A percentile compares a stretch with the other conserved stretches of the same genome.
phyloP scores from a whole-genome alignment of 2,113 vertebrate genomes.

The Entelurus aequoreus region DNA sequence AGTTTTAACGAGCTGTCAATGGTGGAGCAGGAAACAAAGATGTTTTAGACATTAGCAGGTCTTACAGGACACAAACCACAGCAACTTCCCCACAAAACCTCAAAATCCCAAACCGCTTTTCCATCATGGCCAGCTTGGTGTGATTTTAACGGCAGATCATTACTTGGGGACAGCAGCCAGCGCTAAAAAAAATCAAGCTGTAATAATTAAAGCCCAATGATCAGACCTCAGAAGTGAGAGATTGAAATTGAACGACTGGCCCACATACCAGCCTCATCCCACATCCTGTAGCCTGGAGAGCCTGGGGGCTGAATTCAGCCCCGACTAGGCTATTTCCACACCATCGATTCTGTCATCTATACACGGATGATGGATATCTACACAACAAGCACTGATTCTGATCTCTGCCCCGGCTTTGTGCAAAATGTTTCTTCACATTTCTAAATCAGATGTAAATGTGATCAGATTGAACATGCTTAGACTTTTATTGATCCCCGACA shows the following conservation, averaged over 20 bases:
- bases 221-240: conserved; percentile 68
- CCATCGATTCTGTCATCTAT: conserved; percentile 79
- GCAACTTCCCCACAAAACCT: not conserved
- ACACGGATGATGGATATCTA: conserved; percentile 72
- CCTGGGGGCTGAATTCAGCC: conserved; percentile 76
- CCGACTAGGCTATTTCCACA: conserved; percentile 76
- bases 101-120: not conserved
- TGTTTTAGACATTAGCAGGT: conserved; percentile 8
- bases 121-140: not conserved
- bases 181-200: conserved; percentile 57
- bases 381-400: conserved; percentile 60
- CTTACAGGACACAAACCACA: not conserved
- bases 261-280: conserved; percentile 74
- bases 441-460: conserved; percentile 34
- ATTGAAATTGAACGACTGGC: conserved; percentile 79
- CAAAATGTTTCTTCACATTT: conserved; percentile 24
- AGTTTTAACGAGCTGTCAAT: not conserved
- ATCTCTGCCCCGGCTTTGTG: conserved; percentile 37
- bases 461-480: conserved; percentile 29
- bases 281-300: conserved; percentile 68
- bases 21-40: not conserved
- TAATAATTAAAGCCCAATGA: conserved; percentile 78
- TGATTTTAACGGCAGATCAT: conserved; percentile 23
- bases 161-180: conserved; percentile 36
- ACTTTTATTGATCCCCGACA: conserved; percentile 13